phyloP scores from a whole-genome alignment of 2,113 vertebrate species.

The Calyptommatus sinebrachiatus region DNA sequence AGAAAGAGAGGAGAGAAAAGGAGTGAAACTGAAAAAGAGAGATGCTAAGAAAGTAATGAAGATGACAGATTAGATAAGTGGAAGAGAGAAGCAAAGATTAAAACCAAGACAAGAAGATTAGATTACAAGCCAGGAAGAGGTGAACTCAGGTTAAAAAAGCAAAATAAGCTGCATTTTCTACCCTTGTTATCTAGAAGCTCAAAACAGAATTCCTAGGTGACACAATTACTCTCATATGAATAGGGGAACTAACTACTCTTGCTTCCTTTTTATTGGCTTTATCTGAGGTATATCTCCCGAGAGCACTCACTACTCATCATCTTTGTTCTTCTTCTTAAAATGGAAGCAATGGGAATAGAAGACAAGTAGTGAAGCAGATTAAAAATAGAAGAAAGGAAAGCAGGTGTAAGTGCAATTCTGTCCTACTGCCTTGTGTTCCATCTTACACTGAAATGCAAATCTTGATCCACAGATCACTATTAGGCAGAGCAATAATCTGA shows the following conservation, averaged over 20 bases:
- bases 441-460: no score
- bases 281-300: background rate
- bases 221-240: background rate
- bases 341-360: no score
- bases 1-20: background rate
- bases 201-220: background rate
- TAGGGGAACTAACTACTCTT: background rate
- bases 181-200: background rate
- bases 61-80: constrained; percentile 7
- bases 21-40: background rate
- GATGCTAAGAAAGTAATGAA: constrained; percentile 1
- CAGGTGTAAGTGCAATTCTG: no score
- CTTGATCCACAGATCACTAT: background rate
- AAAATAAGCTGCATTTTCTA: background rate
- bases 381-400: no score
- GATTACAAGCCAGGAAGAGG: background rate
- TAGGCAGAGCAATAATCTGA: background rate
- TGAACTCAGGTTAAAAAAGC: constrained; percentile 16
- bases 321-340: no score
- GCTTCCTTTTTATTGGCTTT: background rate
- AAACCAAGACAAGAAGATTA: background rate
- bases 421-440: no score
- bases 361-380: no score
- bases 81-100: constrained; percentile 19
- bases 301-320: background rate